Conservation (phyloP, 1,140 invertebrate species). For the Leptopilina boulardi region DNA sequence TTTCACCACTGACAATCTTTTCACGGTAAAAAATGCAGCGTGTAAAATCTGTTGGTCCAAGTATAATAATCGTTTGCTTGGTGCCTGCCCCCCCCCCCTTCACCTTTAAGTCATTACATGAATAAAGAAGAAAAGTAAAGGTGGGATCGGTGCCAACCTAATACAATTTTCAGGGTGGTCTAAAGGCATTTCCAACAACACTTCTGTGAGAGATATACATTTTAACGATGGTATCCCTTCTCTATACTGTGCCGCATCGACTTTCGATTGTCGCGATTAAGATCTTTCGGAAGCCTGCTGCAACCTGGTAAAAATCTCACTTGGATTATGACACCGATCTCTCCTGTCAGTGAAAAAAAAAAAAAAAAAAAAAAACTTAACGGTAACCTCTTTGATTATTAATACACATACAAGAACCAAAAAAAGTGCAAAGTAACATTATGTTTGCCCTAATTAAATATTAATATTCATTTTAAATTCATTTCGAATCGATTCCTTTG, state of each 20-base stretch:
- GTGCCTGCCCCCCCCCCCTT: constrained; percentile 45
- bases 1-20: not conserved
- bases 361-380: no score
- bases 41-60: constrained; percentile 49
- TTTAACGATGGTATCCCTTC: constrained; percentile 11
- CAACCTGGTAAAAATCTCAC: constrained; percentile 28
- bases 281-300: constrained; percentile 25
- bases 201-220: not conserved
- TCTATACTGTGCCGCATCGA: not conserved
- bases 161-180: constrained; percentile 65
- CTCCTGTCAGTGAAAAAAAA: constrained; percentile 8
- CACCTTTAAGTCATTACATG: constrained; percentile 58
- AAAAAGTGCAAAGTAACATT: not conserved
- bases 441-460: constrained; percentile 1
- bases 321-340: constrained; percentile 22
- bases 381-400: not conserved
- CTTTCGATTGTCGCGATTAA: constrained; percentile 31
- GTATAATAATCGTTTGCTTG: constrained; percentile 51
- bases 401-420: not conserved
- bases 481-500: not conserved
- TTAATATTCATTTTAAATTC: not conserved
- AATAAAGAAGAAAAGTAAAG: constrained; percentile 36
- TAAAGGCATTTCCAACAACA: constrained; percentile 8
- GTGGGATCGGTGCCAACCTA: constrained; percentile 57
- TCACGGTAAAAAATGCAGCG: constrained; percentile 46